Evolutionary conservation across 2,797 vertebrate genomes (phyloP).

Genomic region (Myotis pilosus): DNA sequence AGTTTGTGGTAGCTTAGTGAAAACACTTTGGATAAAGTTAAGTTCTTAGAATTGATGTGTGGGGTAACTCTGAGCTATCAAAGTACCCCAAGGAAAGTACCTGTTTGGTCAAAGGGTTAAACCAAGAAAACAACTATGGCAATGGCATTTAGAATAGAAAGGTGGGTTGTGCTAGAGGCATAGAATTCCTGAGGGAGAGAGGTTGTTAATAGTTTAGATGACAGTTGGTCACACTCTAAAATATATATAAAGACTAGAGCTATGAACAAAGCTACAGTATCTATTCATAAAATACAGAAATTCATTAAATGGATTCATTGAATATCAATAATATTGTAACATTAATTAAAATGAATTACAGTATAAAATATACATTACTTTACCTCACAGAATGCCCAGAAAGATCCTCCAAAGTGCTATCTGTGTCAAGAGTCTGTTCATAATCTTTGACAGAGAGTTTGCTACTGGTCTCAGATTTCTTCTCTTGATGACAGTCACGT

Average conservation of each 20-base stretch:
- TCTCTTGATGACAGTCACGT: conserved; percentile 83
- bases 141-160: neutral
- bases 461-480: conserved; percentile 80
- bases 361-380: neutral
- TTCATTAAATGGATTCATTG: neutral
- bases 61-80: neutral
- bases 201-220: neutral
- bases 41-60: neutral
- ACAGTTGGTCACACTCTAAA: conserved; percentile 31
- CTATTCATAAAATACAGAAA: conserved; percentile 20
- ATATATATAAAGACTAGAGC: neutral
- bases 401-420: conserved; percentile 85
- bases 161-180: neutral
- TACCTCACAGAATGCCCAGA: conserved; percentile 90
- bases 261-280: neutral
- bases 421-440: conserved; percentile 83
- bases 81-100: neutral
- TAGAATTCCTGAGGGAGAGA: neutral
- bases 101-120: neutral
- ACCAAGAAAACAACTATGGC: neutral
- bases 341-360: conserved; percentile 6
- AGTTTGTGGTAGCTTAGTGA: neutral
- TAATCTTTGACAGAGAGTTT: conserved; percentile 82
- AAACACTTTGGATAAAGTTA: neutral
- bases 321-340: neutral